Evolutionary conservation across 2,113 vertebrate genomes (phyloP).

Genomic region (Zonotrichia leucophrys): DNA sequence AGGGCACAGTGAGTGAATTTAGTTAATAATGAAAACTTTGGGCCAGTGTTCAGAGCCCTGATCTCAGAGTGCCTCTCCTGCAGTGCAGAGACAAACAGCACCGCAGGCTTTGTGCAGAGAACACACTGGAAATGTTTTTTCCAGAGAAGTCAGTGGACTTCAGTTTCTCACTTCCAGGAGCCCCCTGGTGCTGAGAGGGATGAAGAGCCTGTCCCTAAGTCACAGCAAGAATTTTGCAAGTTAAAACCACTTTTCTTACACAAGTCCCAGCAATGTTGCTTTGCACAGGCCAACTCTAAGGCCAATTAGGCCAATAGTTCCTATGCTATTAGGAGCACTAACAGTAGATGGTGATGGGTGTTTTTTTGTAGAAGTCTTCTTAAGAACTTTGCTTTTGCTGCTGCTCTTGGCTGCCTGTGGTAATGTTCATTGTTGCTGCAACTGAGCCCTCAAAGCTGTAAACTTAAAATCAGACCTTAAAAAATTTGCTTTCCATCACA

Average conservation of each 20-base stretch:
- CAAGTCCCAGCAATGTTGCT: background rate
- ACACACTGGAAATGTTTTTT: background rate
- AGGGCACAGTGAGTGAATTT: background rate
- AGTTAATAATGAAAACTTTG: background rate
- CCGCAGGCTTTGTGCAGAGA: background rate
- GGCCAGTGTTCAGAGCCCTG: background rate
- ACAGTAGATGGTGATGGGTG: background rate
- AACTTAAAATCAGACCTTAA: background rate
- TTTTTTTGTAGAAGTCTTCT: background rate
- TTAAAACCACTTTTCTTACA: background rate
- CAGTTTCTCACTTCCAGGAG: slow-evolving; percentile 22
- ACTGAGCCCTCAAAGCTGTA: background rate
- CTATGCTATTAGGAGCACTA: background rate
- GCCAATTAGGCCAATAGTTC: too few relatives aligned
- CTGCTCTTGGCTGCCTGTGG: background rate
- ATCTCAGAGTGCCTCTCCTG: background rate
- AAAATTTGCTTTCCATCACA: background rate
- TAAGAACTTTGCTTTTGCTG: background rate
- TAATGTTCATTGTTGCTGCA: background rate
- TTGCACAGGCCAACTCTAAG: background rate
- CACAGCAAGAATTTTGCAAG: background rate
- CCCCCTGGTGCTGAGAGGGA: slow-evolving; percentile 42
- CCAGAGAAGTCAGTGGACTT: background rate
- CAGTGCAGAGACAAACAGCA: background rate
- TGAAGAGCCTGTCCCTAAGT: background rate